These are phyloP conservation scores for Ovis aries DNA, from an alignment of 2,113 vertebrate genomes.

Conservation along the genomic window DNA sequence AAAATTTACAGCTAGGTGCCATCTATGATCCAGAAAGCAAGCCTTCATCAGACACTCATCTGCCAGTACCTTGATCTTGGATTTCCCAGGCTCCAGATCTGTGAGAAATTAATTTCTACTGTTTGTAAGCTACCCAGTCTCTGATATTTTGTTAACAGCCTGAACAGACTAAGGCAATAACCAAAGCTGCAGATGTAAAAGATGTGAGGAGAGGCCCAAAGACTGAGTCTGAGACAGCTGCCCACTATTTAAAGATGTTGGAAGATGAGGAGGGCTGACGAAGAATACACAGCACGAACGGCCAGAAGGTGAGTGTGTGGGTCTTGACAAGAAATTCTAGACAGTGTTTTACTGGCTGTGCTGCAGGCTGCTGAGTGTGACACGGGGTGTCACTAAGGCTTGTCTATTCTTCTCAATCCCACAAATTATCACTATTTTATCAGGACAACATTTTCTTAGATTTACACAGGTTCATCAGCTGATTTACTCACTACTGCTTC, in stretches of 20 bases:
- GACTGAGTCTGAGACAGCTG: not conserved
- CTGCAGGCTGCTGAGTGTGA: not conserved
- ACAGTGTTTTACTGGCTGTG: not conserved
- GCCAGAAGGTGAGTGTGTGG: constrained; percentile 39
- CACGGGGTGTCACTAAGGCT: not conserved
- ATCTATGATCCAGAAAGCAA: not conserved
- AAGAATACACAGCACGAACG: constrained; percentile 2
- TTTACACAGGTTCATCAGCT: not conserved
- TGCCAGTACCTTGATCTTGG: not conserved
- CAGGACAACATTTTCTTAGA: not conserved
- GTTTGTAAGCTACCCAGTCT: not conserved
- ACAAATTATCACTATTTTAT: not conserved
- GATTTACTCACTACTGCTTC: not conserved
- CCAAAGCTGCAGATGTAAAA: not conserved
- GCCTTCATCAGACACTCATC: not conserved
- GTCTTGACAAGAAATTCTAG: not conserved
- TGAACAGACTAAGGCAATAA: not conserved
- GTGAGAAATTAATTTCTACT: not conserved
- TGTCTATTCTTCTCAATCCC: not conserved
- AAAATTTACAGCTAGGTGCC: not conserved
- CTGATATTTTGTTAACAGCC: not conserved
- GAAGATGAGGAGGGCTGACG: constrained; percentile 1
- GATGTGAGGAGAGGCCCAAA: not conserved
- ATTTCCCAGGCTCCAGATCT: not conserved
- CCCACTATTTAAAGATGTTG: constrained; percentile 13